Conservation (phyloP, 2,888 invertebrate genomes). For the Cataglyphis albicans region DNA sequence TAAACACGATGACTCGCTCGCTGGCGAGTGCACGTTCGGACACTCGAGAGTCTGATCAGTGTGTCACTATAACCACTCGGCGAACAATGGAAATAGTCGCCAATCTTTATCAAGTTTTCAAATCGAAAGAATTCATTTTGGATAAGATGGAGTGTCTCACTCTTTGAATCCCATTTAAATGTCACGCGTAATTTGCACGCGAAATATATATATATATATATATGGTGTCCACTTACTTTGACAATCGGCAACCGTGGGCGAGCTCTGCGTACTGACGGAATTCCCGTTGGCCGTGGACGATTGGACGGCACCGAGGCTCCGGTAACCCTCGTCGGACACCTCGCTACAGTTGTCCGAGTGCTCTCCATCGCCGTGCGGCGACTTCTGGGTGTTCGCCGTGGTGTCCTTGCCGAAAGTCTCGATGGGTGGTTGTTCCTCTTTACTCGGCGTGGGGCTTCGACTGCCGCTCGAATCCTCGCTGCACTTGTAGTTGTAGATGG, state of each 20-base stretch:
- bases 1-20: conserved; percentile 74
- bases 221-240: conserved; percentile 78
- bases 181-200: background rate
- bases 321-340: conserved; percentile 94
- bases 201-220: background rate
- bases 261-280: conserved; percentile 74
- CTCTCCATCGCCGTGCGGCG: conserved; percentile 82
- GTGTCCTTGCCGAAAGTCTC: conserved; percentile 79
- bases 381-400: conserved; percentile 69
- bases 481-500: conserved; percentile 83
- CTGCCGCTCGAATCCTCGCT: conserved; percentile 81
- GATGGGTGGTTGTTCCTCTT: conserved; percentile 71
- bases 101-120: conserved; percentile 23
- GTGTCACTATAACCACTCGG: conserved; percentile 35
- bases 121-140: conserved; percentile 16
- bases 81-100: conserved; percentile 18
- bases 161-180: conserved; percentile 2
- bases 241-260: conserved; percentile 83
- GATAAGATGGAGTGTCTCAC: background rate
- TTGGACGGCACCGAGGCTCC: conserved; percentile 91
- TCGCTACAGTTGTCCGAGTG: conserved; percentile 92
- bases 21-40: conserved; percentile 20
- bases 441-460: conserved; percentile 79
- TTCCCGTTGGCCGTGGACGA: conserved; percentile 86
- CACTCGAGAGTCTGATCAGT: conserved; percentile 25